Conservation (phyloP, 2,888 invertebrate species). For the Megamerina dolium region DNA sequence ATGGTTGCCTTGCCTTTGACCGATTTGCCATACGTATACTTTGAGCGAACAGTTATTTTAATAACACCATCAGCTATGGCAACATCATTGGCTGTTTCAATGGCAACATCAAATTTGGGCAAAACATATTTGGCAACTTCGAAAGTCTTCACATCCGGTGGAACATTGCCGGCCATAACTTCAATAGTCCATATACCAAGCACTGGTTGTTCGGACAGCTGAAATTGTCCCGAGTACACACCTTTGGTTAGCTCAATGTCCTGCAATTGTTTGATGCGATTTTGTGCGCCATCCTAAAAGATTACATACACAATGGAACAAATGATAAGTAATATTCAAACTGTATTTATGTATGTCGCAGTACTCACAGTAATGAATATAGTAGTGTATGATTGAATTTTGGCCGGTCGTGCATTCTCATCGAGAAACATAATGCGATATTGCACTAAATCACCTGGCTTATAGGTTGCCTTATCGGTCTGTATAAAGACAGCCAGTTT, state of each 20-base stretch:
- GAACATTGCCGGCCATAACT: slow-evolving; percentile 44
- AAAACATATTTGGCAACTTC: slow-evolving; percentile 24
- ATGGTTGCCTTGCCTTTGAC: slow-evolving; percentile 80
- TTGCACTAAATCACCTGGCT: slow-evolving; percentile 73
- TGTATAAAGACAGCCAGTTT: slow-evolving; percentile 71
- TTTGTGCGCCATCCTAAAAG: slow-evolving; percentile 52
- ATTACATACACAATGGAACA: no score
- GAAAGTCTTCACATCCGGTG: slow-evolving; percentile 23
- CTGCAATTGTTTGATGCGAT: slow-evolving; percentile 73
- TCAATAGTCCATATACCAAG: slow-evolving; percentile 83
- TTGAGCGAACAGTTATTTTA: slow-evolving; percentile 46
- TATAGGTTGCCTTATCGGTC: slow-evolving; percentile 85
- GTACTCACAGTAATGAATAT: slow-evolving; percentile 24
- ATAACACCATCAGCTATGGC: slow-evolving; percentile 76
- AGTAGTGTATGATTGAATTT: slow-evolving; percentile 28
- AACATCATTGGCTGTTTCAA: slow-evolving; percentile 75
- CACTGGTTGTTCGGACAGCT: slow-evolving; percentile 72
- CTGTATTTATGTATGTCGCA: background rate
- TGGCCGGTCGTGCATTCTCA: slow-evolving; percentile 61
- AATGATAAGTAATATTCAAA: background rate
- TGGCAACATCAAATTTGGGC: slow-evolving; percentile 63
- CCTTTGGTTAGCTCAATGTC: slow-evolving; percentile 62
- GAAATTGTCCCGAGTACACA: slow-evolving; percentile 67
- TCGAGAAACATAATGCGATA: slow-evolving; percentile 66
- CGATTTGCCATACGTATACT: slow-evolving; percentile 77